Conservation (phyloP, 2,113 vertebrate species). For the Herpetotheres cachinnans region DNA sequence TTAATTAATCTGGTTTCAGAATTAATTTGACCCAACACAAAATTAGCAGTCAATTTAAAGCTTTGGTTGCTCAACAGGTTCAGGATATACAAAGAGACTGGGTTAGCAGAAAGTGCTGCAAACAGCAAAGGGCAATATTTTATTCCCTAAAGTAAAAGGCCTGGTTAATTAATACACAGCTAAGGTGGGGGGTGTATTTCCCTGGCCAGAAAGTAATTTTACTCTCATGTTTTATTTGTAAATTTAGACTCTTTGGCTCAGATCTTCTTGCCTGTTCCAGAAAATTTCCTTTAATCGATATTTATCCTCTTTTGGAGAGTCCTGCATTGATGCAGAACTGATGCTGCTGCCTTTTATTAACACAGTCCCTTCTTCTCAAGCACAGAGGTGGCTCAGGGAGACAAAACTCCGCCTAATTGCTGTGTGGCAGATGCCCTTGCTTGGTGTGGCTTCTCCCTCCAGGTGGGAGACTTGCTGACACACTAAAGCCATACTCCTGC, state of each 20-base stretch:
- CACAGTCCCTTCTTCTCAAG: neutral
- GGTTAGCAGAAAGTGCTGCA: neutral
- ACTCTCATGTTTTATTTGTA: neutral
- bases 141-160: neutral
- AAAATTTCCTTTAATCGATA: neutral
- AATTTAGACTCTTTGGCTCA: neutral
- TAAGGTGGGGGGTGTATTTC: neutral
- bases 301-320: neutral
- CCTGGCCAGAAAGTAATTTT: neutral
- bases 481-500: neutral
- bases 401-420: neutral
- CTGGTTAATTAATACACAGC: slow-evolving; percentile 23
- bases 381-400: neutral
- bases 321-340: neutral
- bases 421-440: neutral
- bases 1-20: slow-evolving; percentile 76
- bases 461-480: neutral
- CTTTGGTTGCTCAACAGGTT: slow-evolving; percentile 55
- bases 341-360: neutral
- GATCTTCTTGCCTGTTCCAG: neutral
- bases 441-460: neutral
- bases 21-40: slow-evolving; percentile 72
- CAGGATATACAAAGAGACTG: slow-evolving; percentile 31
- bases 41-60: slow-evolving; percentile 73
- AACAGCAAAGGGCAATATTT: slow-evolving; percentile 23